Evolutionary conservation across 2,113 vertebrate genomes (phyloP).

Genomic region (Callospermophilus lateralis): DNA sequence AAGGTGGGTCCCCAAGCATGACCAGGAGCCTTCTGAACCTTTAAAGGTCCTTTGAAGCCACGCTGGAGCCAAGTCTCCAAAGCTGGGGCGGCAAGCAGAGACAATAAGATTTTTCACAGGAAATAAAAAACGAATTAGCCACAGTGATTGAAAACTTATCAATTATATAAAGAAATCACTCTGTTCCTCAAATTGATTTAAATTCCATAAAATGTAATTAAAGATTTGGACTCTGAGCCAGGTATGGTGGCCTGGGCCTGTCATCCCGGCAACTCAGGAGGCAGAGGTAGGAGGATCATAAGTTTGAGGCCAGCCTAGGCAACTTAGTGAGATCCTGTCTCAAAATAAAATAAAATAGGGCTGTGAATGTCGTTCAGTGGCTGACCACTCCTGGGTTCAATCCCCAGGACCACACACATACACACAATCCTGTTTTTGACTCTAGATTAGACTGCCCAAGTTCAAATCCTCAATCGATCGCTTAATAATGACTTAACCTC

Average conservation of each 20-base stretch:
- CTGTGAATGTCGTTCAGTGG: background rate
- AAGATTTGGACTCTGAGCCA: background rate
- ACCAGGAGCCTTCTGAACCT: background rate
- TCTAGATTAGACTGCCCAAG: background rate
- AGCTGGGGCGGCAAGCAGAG: background rate
- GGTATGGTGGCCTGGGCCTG: background rate
- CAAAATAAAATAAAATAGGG: background rate
- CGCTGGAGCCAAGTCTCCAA: background rate
- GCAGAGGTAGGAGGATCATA: background rate
- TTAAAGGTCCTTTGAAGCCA: background rate
- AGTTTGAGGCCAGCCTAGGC: background rate
- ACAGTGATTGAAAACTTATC: conserved; percentile 1
- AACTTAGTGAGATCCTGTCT: background rate
- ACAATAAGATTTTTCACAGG: background rate
- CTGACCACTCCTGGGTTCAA: background rate
- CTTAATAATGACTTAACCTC: background rate
- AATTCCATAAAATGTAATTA: conserved; percentile 10
- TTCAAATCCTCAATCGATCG: background rate
- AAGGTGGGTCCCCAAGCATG: background rate
- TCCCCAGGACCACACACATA: background rate
- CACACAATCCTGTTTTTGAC: background rate
- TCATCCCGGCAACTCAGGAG: background rate
- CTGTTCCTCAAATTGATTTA: background rate
- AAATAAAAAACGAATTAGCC: background rate
- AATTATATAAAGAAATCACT: background rate